Base-by-base conservation (phyloP, 92 coral and sea anemone genomes). In the Palythoa grandis region DNA sequence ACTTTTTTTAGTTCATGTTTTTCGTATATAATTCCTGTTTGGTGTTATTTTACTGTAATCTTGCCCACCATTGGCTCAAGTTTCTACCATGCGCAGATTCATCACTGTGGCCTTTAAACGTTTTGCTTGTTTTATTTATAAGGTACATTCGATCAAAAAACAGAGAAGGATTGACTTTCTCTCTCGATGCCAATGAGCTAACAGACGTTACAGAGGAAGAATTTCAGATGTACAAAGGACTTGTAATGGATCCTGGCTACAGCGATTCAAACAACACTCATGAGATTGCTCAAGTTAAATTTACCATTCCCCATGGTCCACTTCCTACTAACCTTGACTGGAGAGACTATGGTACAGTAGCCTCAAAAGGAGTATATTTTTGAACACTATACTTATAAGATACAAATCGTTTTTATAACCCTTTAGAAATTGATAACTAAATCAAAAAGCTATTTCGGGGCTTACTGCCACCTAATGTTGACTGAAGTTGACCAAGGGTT, bases 191-290 rank as follows among this genome's bases (percentile, higher is more conserved):
- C 39, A 94, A 94, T 82, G 98, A 94, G 84, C 88, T 94, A 7
- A 87, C 93, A 35, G 98, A 94, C 77, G 79, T 94, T 39, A 90
- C 95, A 75, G 98, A 94, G 17, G 95, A 92, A 48, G 98, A 94
- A 70, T 92, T 92, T 79, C 95, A 92, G 79, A 71, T 91, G 86
- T 94, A 94, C 92, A 92, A 92, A 69, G 98, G 98, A 3, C 84
- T 94, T 39, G 63, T 94, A 20, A 91, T 94, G 40, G 95, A 94
- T 72, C 98, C 98, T 12, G 89, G 95, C 29, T 95, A 95, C 37
- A 92, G 90, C 25, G 98, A 94, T 19, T 85, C 88, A 15, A 90
- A 90, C 77, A 84, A 90, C 78, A 80, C 78, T 83, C 95, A 87
- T 60, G 93, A 84, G 38, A 90, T 94, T 85, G 94, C 98, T 4